A percentile compares a stretch with the other conserved stretches of the same genome.
These are phyloP conservation scores for Rhinogobius similis DNA, from an alignment of 2,113 vertebrate species.

Conservation along the genomic window DNA sequence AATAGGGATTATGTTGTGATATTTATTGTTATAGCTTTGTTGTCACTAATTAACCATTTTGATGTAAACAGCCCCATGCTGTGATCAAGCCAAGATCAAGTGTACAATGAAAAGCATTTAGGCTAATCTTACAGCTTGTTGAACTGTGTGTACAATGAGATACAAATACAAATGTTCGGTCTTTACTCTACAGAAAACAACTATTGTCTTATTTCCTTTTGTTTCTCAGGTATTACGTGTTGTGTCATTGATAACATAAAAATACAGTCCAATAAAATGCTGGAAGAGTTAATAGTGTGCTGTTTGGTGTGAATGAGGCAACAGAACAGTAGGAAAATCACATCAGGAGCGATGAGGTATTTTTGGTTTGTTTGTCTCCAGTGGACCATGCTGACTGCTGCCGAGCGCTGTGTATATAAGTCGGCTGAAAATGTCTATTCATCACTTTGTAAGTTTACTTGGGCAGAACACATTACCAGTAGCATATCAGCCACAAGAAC, in stretches of 20 bases:
- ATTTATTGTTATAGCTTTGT: not conserved
- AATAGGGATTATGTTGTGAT: too few species aligned
- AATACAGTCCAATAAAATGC: not conserved
- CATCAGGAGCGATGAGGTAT: constrained; percentile 7
- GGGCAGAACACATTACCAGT: constrained; percentile 63
- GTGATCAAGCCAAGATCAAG: not conserved
- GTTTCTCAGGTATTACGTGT: not conserved
- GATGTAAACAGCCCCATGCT: not conserved
- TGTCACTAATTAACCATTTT: not conserved
- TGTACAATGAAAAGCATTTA: too few species aligned
- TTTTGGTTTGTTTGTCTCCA: constrained; percentile 56
- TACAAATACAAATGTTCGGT: not conserved
- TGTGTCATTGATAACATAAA: not conserved
- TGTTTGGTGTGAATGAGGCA: constrained; percentile 10
- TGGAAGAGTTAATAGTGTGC: constrained; percentile 5
- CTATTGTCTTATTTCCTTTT: not conserved
- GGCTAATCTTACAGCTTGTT: too few species aligned
- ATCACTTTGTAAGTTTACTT: constrained; percentile 57
- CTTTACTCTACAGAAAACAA: not conserved
- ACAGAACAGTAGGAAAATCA: not conserved
- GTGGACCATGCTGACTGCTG: constrained; percentile 43
- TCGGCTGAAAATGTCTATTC: constrained; percentile 57
- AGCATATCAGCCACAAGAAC: constrained; percentile 58
- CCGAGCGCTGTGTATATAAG: constrained; percentile 43
- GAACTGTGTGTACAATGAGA: too few species aligned